These are phyloP conservation scores for Tipula vernalis DNA, from an alignment of 2,888 invertebrate genomes.

Conservation along the genomic window DNA sequence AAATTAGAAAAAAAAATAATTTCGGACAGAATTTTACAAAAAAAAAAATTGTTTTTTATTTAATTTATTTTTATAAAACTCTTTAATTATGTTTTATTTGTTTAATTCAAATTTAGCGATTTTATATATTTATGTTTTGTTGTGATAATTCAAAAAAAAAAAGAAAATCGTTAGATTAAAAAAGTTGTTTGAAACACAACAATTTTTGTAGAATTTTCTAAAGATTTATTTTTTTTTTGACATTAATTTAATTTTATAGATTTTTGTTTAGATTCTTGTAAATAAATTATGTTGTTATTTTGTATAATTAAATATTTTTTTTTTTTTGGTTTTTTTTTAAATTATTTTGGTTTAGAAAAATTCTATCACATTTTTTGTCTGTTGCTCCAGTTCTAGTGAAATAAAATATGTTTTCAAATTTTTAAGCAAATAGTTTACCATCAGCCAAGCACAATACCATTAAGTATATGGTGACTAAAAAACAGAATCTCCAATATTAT, in stretches of 20 bases:
- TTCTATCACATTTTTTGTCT: not conserved
- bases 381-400: not conserved
- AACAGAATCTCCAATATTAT: too few species aligned
- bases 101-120: not conserved
- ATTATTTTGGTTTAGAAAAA: not conserved
- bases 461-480: too few species aligned
- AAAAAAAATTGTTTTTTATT: not conserved
- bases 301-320: not conserved
- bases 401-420: too few species aligned
- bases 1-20: slow-evolving; percentile 13
- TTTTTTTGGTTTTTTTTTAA: not conserved
- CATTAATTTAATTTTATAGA: not conserved
- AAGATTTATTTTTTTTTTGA: not conserved
- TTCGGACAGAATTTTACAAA: not conserved
- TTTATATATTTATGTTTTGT: not conserved
- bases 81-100: not conserved
- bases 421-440: too few species aligned
- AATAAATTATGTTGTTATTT: not conserved
- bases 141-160: not conserved
- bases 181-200: not conserved
- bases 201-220: not conserved
- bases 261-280: not conserved
- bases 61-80: not conserved
- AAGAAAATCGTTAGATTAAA: not conserved
- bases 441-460: too few species aligned